phyloP scores from a whole-genome alignment of 2,797 vertebrate genomes.

The Sternotherus odoratus region DNA sequence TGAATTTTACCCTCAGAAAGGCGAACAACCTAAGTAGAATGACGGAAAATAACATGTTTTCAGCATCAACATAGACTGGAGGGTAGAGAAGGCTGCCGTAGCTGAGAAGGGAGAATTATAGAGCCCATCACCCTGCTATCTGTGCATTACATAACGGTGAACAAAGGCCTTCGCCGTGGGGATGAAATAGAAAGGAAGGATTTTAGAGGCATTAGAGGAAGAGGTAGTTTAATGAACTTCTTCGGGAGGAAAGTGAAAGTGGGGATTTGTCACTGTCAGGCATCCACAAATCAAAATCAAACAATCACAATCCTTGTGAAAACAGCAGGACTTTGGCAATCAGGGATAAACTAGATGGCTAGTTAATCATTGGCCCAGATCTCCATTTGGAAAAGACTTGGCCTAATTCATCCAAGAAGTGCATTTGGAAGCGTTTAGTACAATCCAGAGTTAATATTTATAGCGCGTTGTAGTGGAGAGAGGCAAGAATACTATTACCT shows the following conservation, averaged over 20 bases:
- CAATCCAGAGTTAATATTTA: conserved; percentile 76
- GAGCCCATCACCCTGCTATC: neutral
- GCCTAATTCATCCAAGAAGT: conserved; percentile 70
- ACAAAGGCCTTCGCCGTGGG: fast-evolving
- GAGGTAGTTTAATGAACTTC: neutral
- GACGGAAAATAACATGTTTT: neutral
- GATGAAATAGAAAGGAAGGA: neutral
- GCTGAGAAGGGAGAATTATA: neutral
- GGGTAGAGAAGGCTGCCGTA: neutral
- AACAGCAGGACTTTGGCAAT: conserved; percentile 67
- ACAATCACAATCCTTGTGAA: too few relatives aligned
- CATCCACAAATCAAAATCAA: conserved; percentile 58
- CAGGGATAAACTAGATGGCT: conserved; percentile 45
- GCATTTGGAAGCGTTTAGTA: conserved; percentile 75
- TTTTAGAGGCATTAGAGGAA: neutral
- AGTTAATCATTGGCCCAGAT: conserved; percentile 56
- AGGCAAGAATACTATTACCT: conserved; percentile 73
- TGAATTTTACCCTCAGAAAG: neutral
- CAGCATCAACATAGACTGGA: neutral
- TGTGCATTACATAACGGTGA: neutral
- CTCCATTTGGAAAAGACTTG: conserved; percentile 51
- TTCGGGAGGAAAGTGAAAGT: conserved; percentile 5
- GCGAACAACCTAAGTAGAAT: neutral
- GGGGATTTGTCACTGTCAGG: neutral
- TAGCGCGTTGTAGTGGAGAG: conserved; percentile 59